Evolutionary conservation across 1,140 invertebrate genomes (phyloP).

Genomic region (Platorchestia sp.): DNA sequence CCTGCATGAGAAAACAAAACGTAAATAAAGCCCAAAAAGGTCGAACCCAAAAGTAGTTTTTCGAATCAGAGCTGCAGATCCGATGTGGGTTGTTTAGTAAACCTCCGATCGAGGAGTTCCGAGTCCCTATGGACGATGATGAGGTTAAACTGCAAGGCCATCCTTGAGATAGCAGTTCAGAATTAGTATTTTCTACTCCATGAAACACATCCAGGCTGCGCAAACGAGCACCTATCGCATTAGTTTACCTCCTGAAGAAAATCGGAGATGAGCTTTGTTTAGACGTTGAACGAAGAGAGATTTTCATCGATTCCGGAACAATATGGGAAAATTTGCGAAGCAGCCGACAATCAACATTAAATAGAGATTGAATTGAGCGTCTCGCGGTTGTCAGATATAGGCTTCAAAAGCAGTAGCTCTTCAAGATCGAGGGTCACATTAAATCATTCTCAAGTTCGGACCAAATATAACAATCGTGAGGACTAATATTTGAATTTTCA

Average conservation of each 20-base stretch:
- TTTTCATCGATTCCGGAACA: too few species aligned
- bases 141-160: background rate
- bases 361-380: background rate
- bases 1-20: background rate
- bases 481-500: background rate
- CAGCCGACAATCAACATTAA: background rate
- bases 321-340: too few species aligned
- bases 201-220: background rate
- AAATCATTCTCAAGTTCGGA: background rate
- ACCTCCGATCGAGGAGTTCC: background rate
- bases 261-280: too few species aligned
- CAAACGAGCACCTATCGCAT: background rate
- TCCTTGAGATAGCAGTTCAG: too few species aligned
- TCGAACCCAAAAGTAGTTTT: background rate
- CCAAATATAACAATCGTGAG: background rate
- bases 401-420: background rate
- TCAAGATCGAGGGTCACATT: background rate
- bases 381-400: background rate
- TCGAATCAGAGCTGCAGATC: background rate
- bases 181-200: too few species aligned
- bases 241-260: too few species aligned
- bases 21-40: background rate
- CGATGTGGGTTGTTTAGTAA: background rate
- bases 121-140: background rate
- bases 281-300: too few species aligned